Evolutionary conservation across 2,888 invertebrate species (phyloP).

Genomic region (Graphium colonna): DNA sequence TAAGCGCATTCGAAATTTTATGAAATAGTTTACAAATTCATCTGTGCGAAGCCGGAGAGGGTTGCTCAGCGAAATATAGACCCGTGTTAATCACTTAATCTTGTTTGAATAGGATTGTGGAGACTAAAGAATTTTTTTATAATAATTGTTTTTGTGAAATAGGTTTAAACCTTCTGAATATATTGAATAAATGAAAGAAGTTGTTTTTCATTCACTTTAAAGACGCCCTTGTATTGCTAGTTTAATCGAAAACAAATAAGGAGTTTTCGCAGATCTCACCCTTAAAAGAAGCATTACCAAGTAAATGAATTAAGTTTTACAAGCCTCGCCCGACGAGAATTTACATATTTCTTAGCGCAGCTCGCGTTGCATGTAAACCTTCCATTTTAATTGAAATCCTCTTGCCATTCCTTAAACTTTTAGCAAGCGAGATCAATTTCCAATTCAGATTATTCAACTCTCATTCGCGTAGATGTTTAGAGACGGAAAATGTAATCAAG

Average conservation of each 20-base stretch:
- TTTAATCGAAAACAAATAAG: conserved; percentile 1
- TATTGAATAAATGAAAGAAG: no score
- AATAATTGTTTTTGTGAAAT: no score
- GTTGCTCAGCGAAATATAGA: no score
- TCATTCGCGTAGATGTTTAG: conserved; percentile 37
- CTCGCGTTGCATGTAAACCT: conserved; percentile 48
- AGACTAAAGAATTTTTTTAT: no score
- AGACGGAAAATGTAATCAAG: conserved; percentile 24
- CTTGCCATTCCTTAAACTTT: conserved; percentile 48
- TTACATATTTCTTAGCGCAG: conserved; percentile 36
- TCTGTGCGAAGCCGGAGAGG: no score
- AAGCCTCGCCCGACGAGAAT: conserved; percentile 27
- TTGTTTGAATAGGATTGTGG: no score
- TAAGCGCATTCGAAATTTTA: no score
- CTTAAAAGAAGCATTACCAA: conserved; percentile 2
- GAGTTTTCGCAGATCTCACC: neutral
- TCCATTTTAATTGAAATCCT: conserved; percentile 61
- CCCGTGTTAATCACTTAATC: no score
- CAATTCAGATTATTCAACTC: conserved; percentile 61
- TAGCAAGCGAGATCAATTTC: conserved; percentile 58
- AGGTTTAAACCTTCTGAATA: no score
- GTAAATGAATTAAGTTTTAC: conserved; percentile 11
- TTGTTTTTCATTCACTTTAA: no score
- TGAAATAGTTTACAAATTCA: no score
- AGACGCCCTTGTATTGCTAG: neutral